Evolutionary conservation across 37 sponge, comb jelly and placozoan genomes (phyloP), one percentile per base, ranked within the genome.

Genomic region (Beroe forskalii): DNA sequence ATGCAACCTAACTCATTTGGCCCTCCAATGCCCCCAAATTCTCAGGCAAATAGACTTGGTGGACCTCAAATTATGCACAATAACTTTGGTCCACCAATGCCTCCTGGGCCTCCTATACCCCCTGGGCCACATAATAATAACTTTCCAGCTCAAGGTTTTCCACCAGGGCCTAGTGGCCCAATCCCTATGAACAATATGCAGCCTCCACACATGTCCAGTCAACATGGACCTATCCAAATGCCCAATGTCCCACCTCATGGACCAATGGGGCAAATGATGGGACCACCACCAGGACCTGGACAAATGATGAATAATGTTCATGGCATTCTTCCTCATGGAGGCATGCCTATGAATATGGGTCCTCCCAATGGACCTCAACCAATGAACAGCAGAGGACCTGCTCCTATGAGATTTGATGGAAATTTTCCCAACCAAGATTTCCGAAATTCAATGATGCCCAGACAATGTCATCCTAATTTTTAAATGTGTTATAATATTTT

Each of bases 161-260:
- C n/a, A 63, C 66, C 66, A 8, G 66, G 66, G n/a, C 20, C 25
- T 24, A 19, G 36, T 14, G 72, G 72, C 4, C 38, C 72, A 32
- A 32, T 27, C 12, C 72, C 72, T 8, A 69, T 69, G 72, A 69
- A 69, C 72, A 69, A 69, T 17, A 69, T 69, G 72, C 3, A 8
- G 31, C 66, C 25, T 22, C 66, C 25, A 48, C n/a, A n/a, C n/a
- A n/a, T n/a, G n/a, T n/a, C n/a, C n/a, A n/a, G n/a, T n/a, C n/a
- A n/a, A n/a, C n/a, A n/a, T n/a, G n/a, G n/a, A n/a, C n/a, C n/a
- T n/a, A n/a, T n/a, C n/a, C n/a, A n/a, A n/a, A n/a, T n/a, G n/a
- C n/a, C n/a, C n/a, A 48, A 6, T 48, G 55, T 48, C 12, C 55
- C 55, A 17, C 12, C 12, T 48, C 55, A 12, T 48, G 55, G 55